A percentile compares a stretch with the other conserved stretches of the same genome.
Evolutionary conservation across 2,113 vertebrate species (phyloP).

Genomic region (cat (Felis catus)): F.catus_Fca126_mat1.0 CM031426.1:14292501-14293000

Average conservation of each 20-base stretch:
- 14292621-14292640: accelerated
- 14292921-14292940: background rate
- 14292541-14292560: background rate
- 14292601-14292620: background rate
- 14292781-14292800: background rate
- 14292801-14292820: background rate
- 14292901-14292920: background rate
- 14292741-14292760: background rate
- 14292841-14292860: background rate
- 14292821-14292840: background rate
- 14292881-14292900: background rate
- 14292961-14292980: background rate
- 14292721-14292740: background rate
- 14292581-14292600: background rate
- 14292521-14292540: background rate
- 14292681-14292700: background rate
- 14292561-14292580: background rate
- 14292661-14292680: background rate
- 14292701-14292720: background rate
- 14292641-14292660: background rate
- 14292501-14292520: accelerated
- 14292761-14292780: background rate
- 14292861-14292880: background rate
- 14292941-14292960: background rate
- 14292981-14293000: accelerated